Evolutionary conservation across 2,113 vertebrate genomes (phyloP).

Genomic region (Gymnocephalus cernua): DNA sequence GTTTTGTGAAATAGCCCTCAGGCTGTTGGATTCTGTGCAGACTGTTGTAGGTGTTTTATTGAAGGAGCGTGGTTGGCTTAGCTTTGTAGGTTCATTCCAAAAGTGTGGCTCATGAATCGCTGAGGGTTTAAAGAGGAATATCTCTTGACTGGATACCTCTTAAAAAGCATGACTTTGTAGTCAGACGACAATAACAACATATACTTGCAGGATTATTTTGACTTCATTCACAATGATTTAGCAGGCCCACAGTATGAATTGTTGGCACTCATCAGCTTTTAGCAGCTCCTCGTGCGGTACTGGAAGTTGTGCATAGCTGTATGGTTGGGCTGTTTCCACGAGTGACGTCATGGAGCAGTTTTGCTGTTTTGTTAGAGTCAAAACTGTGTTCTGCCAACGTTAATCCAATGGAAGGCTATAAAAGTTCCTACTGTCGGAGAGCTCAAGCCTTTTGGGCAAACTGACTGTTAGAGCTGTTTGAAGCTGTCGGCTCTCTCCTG

Average conservation of each 20-base stretch:
- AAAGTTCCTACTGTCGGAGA: conserved; percentile 32
- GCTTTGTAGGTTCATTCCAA: conserved; percentile 55
- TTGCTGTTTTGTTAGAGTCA: conserved; percentile 16
- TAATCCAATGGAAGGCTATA: conserved; percentile 28
- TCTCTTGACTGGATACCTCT: conserved; percentile 62
- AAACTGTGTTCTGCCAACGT: neutral
- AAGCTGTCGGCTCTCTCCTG: conserved; percentile 32
- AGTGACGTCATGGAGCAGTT: conserved; percentile 29
- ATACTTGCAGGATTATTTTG: conserved; percentile 17
- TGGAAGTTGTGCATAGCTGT: neutral
- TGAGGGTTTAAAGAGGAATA: conserved; percentile 56
- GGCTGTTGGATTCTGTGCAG: conserved; percentile 46
- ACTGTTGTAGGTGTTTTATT: conserved; percentile 64
- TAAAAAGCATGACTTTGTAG: conserved; percentile 51
- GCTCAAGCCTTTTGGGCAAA: conserved; percentile 26
- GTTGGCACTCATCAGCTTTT: conserved; percentile 30
- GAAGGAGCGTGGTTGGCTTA: conserved; percentile 47
- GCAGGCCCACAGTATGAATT: conserved; percentile 2
- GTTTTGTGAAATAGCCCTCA: too few species aligned
- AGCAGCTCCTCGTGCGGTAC: neutral
- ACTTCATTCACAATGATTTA: conserved; percentile 46
- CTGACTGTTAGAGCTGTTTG: conserved; percentile 36
- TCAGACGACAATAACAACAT: conserved; percentile 30
- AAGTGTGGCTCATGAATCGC: conserved; percentile 53
- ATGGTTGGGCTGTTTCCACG: conserved; percentile 15